Percentiles rank a stretch among this genome's conserved stretches.
Evolutionary conservation across 1,140 invertebrate species (phyloP).

Genomic region (Drosophila malerkotliana): DNA sequence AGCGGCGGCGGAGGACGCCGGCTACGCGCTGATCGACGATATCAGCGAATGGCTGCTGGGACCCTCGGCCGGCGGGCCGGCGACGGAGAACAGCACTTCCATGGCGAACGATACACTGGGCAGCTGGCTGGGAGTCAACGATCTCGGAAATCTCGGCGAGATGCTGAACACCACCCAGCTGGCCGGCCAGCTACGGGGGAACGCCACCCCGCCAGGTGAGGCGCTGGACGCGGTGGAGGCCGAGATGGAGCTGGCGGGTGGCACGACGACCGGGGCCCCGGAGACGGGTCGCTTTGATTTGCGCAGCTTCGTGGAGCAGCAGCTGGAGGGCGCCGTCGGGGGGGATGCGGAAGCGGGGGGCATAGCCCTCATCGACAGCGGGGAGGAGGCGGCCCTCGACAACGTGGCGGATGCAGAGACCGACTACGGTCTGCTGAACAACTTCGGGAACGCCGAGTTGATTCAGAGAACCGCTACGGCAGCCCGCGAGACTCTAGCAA

Average conservation of each 20-base stretch:
- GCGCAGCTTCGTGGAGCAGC: slow-evolving; percentile 69
- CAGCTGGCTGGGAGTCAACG: slow-evolving; percentile 50
- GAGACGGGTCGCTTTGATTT: slow-evolving; percentile 42
- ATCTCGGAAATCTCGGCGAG: slow-evolving; percentile 39
- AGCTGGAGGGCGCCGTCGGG: slow-evolving; percentile 33
- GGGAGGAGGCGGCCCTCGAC: slow-evolving; percentile 71
- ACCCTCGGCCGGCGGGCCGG: slow-evolving; percentile 18
- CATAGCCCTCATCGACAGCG: slow-evolving; percentile 79
- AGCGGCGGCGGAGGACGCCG: slow-evolving; percentile 58
- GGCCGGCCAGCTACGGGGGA: slow-evolving; percentile 11
- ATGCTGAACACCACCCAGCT: slow-evolving; percentile 45
- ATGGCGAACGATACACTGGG: slow-evolving; percentile 51
- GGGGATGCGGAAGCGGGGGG: slow-evolving; percentile 17
- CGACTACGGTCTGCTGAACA: slow-evolving; percentile 65
- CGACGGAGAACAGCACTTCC: slow-evolving; percentile 21
- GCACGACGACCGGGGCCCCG: neutral
- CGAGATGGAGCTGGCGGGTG: neutral
- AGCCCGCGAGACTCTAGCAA: slow-evolving; percentile 37
- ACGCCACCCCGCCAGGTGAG: neutral
- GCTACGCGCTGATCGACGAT: slow-evolving; percentile 70
- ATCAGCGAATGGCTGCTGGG: slow-evolving; percentile 70
- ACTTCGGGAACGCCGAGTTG: slow-evolving; percentile 63
- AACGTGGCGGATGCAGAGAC: slow-evolving; percentile 64
- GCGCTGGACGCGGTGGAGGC: neutral
- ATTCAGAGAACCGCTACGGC: slow-evolving; percentile 53